A percentile compares a stretch with the other conserved stretches of the same genome.
Conservation (phyloP, 1,140 invertebrate genomes). For the Carposina sasakii region DNA sequence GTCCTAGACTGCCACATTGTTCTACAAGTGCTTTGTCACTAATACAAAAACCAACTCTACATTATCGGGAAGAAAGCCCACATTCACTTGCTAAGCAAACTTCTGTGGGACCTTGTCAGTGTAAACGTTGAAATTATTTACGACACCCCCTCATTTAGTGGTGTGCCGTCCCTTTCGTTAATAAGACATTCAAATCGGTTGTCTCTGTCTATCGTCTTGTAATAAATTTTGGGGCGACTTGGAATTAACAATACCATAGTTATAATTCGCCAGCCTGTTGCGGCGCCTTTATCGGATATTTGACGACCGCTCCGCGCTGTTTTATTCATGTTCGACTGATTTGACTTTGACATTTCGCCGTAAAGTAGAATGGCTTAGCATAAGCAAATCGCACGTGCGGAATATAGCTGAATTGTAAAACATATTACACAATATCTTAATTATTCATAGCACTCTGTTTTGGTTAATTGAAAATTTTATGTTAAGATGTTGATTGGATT, state of each 20-base stretch:
- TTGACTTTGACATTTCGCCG: too few species aligned
- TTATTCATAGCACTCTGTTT: too few species aligned
- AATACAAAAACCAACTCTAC: slow-evolving; percentile 8
- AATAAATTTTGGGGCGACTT: slow-evolving; percentile 41
- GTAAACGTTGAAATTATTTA: slow-evolving; percentile 41
- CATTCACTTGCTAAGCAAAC: slow-evolving; percentile 2
- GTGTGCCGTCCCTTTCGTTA: slow-evolving; percentile 25
- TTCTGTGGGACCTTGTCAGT: slow-evolving; percentile 32
- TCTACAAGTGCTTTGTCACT: slow-evolving; percentile 11
- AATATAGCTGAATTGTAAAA: too few species aligned
- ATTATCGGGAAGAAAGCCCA: slow-evolving; percentile 1
- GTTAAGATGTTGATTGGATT: too few species aligned
- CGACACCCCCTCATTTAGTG: slow-evolving; percentile 42
- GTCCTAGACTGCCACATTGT: slow-evolving; percentile 30
- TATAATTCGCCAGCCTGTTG: slow-evolving; percentile 40
- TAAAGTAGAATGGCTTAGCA: too few species aligned
- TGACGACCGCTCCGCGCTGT: too few species aligned
- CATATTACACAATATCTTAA: too few species aligned
- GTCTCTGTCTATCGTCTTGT: slow-evolving; percentile 23
- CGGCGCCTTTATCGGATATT: slow-evolving; percentile 23
- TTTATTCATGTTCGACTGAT: too few species aligned
- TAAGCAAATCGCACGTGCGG: too few species aligned
- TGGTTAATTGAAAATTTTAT: too few species aligned
- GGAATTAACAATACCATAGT: slow-evolving; percentile 42
- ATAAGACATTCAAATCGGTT: slow-evolving; percentile 8